Percentiles rank a stretch among this genome's conserved stretches.
These are phyloP conservation scores for Chiroxiphia lanceolata DNA, from an alignment of 2,797 vertebrate species.

Conservation along the genomic window DNA sequence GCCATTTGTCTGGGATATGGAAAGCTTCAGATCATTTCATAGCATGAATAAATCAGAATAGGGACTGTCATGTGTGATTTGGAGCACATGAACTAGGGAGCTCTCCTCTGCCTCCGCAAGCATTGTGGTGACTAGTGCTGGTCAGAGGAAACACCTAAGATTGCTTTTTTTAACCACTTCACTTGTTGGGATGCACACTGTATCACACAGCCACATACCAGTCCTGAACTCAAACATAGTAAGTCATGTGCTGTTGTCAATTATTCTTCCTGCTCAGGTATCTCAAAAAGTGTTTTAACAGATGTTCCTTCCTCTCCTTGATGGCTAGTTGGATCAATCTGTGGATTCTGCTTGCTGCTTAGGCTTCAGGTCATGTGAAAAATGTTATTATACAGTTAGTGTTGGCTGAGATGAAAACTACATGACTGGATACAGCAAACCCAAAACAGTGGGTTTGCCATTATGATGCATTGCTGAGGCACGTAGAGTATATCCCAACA, in stretches of 20 bases:
- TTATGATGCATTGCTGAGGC: conserved; percentile 36
- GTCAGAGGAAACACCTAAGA: not conserved
- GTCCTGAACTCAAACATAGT: not conserved
- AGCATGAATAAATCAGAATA: not conserved
- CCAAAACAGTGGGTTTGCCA: conserved; percentile 10
- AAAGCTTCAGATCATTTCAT: not conserved
- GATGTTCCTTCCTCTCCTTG: not conserved
- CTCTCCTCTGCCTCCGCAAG: not conserved
- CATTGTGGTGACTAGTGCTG: not conserved
- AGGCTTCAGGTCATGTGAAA: not conserved
- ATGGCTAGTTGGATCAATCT: not conserved
- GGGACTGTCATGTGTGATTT: not conserved
- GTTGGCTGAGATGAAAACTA: not conserved
- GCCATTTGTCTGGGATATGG: not conserved
- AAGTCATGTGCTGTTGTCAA: not conserved
- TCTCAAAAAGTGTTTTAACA: not conserved
- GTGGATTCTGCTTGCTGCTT: not conserved
- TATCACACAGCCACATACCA: not conserved
- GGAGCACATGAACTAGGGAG: not conserved
- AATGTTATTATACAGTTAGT: not conserved
- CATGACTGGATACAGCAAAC: conserved; percentile 1
- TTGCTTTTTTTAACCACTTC: not conserved
- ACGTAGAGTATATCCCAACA: conserved; percentile 42
- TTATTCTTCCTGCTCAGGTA: not conserved
- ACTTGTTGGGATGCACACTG: not conserved